These are phyloP conservation scores for Ptiloglossa arizonensis DNA, from an alignment of 1,140 invertebrate species.

Conservation along the genomic window DNA sequence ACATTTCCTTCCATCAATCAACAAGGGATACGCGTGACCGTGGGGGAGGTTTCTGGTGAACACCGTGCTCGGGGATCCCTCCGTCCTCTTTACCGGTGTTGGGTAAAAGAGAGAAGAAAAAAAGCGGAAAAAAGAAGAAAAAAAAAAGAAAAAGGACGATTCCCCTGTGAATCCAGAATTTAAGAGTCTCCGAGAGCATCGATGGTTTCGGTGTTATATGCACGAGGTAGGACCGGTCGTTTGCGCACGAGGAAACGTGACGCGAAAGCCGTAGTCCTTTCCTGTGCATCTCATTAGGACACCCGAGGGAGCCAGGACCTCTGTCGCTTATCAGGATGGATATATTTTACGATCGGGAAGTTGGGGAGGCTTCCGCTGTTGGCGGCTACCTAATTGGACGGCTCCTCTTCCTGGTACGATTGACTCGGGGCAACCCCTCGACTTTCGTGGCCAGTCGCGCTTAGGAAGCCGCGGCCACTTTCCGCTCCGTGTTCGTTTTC, in stretches of 20 bases:
- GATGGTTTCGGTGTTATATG: conserved; percentile 40
- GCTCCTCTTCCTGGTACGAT: conserved; percentile 60
- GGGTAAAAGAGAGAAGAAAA: no score
- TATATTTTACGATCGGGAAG: conserved; percentile 68
- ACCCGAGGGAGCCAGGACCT: conserved; percentile 46
- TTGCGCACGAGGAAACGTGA: conserved; percentile 65
- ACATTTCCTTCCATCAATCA: conserved; percentile 43
- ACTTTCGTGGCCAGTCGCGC: not conserved
- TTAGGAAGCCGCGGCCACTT: not conserved
- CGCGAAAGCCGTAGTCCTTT: conserved; percentile 67
- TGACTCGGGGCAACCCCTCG: conserved; percentile 25
- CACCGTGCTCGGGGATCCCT: no score
- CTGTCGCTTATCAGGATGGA: conserved; percentile 63
- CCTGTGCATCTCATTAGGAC: conserved; percentile 66
- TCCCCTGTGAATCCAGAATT: conserved; percentile 58
- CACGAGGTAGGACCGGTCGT: conserved; percentile 21
- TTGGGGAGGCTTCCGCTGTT: conserved; percentile 59
- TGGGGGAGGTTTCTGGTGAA: not conserved
- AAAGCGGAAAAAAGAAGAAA: not conserved
- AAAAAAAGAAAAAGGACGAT: not conserved
- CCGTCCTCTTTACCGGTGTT: not conserved
- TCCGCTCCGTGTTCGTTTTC: not conserved
- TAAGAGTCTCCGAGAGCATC: not conserved
- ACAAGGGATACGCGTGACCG: conserved; percentile 15
- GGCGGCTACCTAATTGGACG: conserved; percentile 63